A percentile compares a stretch with the other conserved stretches of the same genome.
Conservation (phyloP, 2,888 invertebrate species). For the Dasysyrphus tricinctus region DNA sequence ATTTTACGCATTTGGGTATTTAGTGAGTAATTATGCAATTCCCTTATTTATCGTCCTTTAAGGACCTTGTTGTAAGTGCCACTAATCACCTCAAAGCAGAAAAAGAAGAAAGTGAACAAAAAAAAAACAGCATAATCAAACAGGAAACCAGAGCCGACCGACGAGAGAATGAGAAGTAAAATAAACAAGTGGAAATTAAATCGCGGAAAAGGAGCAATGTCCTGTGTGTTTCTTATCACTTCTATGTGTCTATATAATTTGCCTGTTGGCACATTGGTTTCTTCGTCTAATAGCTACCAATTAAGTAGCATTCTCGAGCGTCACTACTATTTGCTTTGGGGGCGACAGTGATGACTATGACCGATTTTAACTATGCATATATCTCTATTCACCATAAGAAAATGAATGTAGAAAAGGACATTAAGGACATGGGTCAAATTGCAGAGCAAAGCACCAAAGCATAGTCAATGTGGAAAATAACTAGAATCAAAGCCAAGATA, state of each 20-base stretch:
- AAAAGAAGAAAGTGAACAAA: background rate
- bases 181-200: slow-evolving; percentile 42
- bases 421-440: slow-evolving; percentile 34
- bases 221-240: slow-evolving; percentile 11
- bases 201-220: slow-evolving; percentile 54
- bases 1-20: slow-evolving; percentile 66
- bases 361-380: slow-evolving; percentile 1
- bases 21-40: slow-evolving; percentile 70
- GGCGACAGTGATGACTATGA: slow-evolving; percentile 9
- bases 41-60: slow-evolving; percentile 53
- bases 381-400: background rate
- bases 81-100: slow-evolving; percentile 14
- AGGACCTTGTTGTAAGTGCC: slow-evolving; percentile 37
- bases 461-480: slow-evolving; percentile 20
- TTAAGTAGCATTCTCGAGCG: slow-evolving; percentile 62
- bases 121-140: background rate
- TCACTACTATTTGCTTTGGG: slow-evolving; percentile 62
- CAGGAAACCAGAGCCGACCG: background rate
- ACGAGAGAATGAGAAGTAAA: background rate
- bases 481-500: slow-evolving; percentile 55
- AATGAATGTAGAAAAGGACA: slow-evolving; percentile 25
- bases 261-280: slow-evolving; percentile 61
- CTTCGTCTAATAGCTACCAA: slow-evolving; percentile 67
- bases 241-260: slow-evolving; percentile 40
- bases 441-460: slow-evolving; percentile 26